Base-by-base conservation (phyloP, 2,113 vertebrate species). In the Labeo catla region DNA sequence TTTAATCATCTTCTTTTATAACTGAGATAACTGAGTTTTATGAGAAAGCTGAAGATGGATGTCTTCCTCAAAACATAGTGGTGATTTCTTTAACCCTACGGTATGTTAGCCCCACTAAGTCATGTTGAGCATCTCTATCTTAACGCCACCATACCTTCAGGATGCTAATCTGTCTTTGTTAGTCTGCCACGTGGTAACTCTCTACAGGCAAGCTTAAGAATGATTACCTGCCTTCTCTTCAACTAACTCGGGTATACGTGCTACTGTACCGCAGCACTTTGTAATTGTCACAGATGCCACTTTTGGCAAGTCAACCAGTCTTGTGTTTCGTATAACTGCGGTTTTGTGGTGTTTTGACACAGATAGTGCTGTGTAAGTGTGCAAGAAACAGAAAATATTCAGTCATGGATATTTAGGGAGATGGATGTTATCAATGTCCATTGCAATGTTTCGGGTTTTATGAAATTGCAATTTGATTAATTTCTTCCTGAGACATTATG, bases 131-230 rank as follows among this genome's bases (percentile, higher is more conserved):
- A 91, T 91, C 86, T 89, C 77, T 84, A 81, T 87, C 86, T 90
- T 92, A 89, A 86, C 83, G 76, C 72, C 83, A 73, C 66, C 66
- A 87, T 90, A 87, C 91, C 92, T 92, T 90, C 83, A 88, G 89
- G 92, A 87, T 87, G 86, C 89, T 90, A 92, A 93, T 94, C 92
- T 89, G 91, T 95, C 93, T 94, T 95, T 92, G 93, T 94, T 94
- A 93, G 90, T 77, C 84, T 28, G 83, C 91, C 61, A 86, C 63
- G 49, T 80, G 70, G 87, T 84, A 90, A 89, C 86, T 90, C 88
- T 52, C 92, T 86, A 82, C 90, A 86, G 92, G 87, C 91, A 86
- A 2, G 65, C 84, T 74, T 54, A 93, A 94, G 92, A 94, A 92
- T 84, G 92, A 95, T 95, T 88, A 93, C 92, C 91, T 61, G 86